A percentile compares a stretch with the other conserved stretches of the same genome.
phyloP scores from a whole-genome alignment of 2,113 vertebrate genomes.

The Craseonycteris thonglongyai region DNA sequence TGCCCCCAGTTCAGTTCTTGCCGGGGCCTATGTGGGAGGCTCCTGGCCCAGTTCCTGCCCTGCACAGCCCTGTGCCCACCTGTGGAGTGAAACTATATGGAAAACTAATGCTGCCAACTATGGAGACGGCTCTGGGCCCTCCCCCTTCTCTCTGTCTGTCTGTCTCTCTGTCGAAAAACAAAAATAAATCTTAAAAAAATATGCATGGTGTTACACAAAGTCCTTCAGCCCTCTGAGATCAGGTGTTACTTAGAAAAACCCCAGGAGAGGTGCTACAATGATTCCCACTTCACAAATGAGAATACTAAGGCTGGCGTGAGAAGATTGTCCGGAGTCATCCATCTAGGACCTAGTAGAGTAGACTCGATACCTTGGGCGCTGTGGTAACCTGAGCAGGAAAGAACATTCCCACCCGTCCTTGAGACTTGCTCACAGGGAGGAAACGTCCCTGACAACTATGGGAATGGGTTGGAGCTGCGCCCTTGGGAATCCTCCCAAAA shows the following conservation, averaged over 20 bases:
- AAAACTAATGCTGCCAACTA: too few species aligned
- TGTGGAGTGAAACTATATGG: too few species aligned
- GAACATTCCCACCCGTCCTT: background rate
- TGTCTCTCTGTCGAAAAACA: too few species aligned
- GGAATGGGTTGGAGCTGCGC: too few species aligned
- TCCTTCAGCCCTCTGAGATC: background rate
- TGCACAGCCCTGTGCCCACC: too few species aligned
- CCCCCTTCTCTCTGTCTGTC: too few species aligned
- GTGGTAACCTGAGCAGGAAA: background rate
- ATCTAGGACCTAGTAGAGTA: rapidly evolving
- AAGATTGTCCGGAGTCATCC: background rate
- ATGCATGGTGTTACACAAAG: background rate
- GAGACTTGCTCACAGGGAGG: background rate
- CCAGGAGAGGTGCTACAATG: rapidly evolving
- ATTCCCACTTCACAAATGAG: background rate
- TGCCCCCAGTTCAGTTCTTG: too few species aligned
- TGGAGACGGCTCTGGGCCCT: too few species aligned
- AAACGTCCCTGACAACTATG: background rate
- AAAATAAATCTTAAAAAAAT: too few species aligned
- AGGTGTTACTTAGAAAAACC: too few species aligned
- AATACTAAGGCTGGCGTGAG: background rate
- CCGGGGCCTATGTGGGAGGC: too few species aligned
- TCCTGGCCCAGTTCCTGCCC: too few species aligned
- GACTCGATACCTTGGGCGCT: background rate
- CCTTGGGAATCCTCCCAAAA: background rate